Base-by-base conservation (phyloP, 1,140 invertebrate genomes). In the Atopsyche davidsoni region DNA sequence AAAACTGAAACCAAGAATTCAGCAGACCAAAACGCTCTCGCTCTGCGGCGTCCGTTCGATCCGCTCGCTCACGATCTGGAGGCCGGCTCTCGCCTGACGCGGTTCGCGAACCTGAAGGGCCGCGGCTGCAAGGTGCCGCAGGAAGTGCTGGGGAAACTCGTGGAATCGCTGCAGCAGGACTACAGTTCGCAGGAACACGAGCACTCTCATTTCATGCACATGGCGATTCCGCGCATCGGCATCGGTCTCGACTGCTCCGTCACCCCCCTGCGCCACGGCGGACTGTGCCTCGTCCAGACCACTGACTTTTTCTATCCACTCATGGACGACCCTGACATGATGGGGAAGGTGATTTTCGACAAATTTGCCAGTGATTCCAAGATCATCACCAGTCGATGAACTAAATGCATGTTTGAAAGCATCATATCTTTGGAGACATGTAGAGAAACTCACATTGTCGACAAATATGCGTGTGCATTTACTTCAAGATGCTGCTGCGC, bases 71-170 rank as follows among this genome's bases (percentile, higher is more conserved):
- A 96, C 76, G 93, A 96, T 69, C 81, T 98, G 72, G 92, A 96
- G 67, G 79, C 83, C 17, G 86, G 84, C 75, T 99, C 98, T 79
- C 84, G 93, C 59, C 79, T 99, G 49, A 98, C 95, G 58, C 85
- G 94, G 60, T 98, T 97, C 74, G 90, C 96, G 42, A 94, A 98
- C 73, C 75, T 98, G 58, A 97, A 96, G 83, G 96, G 96, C 83
- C 92, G 96, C 83, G 96, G 96, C 75, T 98, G 95, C 79, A 98
- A 98, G 79, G 94, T 98, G 74, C 93, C 94, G 64, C 93, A 96
- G 78, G 93, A 96, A 76, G 88, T 93, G 65, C 82, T 99, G 62
- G 83, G 86, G 38, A 95, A 95, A 75, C 86, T 98, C 62, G 86
- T 99, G 56, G 92, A 96, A 76, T 94, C 92, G 66, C 81, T 98